phyloP scores from a whole-genome alignment of 2,888 invertebrate species.

The Orthosia incerta region DNA sequence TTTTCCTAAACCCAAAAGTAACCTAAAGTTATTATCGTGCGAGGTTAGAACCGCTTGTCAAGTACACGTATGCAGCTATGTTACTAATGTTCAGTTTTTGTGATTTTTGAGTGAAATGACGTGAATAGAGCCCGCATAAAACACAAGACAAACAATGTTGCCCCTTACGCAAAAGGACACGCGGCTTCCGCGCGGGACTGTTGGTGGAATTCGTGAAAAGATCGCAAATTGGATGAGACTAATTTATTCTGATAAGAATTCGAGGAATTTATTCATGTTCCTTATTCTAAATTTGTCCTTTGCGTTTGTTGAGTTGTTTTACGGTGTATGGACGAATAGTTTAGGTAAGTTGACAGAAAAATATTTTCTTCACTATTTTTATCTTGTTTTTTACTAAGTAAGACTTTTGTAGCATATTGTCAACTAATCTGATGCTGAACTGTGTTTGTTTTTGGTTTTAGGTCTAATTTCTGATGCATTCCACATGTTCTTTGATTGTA shows the following conservation, averaged over 20 bases:
- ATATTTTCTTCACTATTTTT: conserved; percentile 1
- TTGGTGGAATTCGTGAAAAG: conserved; percentile 93
- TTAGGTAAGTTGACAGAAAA: conserved; percentile 91
- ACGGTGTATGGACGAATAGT: conserved; percentile 97
- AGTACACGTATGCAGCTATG: conserved; percentile 89
- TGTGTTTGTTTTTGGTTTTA: conserved; percentile 82
- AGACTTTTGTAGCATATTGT: conserved; percentile 35
- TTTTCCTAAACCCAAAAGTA: conserved; percentile 35
- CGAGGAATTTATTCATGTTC: conserved; percentile 98
- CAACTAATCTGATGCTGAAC: neutral
- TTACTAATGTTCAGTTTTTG: conserved; percentile 76
- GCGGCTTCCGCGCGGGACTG: conserved; percentile 88
- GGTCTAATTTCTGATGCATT: conserved; percentile 99
- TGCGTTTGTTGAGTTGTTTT: conserved; percentile 98
- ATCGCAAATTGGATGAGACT: conserved; percentile 95
- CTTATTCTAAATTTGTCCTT: conserved; percentile 98
- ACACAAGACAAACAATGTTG: conserved; percentile 91
- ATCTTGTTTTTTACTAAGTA: conserved; percentile 13
- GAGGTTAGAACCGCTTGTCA: conserved; percentile 86
- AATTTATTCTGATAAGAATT: conserved; percentile 98
- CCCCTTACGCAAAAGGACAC: conserved; percentile 95
- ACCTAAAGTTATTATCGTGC: conserved; percentile 62
- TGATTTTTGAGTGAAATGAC: conserved; percentile 78
- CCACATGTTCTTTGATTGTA: conserved; percentile 99
- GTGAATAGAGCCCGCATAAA: conserved; percentile 80